phyloP scores from a whole-genome alignment of 2,888 invertebrate genomes.

The Drosophila prostipennis region DNA sequence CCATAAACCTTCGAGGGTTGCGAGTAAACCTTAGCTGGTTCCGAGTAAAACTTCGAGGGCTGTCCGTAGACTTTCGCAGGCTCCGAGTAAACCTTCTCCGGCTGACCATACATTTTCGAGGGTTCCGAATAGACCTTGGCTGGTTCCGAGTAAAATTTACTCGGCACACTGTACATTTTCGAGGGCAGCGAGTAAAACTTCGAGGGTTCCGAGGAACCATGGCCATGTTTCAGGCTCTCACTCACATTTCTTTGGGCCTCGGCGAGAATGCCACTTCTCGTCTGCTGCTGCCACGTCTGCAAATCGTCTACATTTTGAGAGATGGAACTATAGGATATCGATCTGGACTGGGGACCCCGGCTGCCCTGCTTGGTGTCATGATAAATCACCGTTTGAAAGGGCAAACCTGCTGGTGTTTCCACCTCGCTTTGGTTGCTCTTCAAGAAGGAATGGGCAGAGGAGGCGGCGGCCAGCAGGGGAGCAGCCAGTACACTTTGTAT shows the following conservation, averaged over 20 bases:
- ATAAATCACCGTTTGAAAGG: conserved; percentile 86
- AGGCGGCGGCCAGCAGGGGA: conserved; percentile 83
- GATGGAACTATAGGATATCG: conserved; percentile 86
- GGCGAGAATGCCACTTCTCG: conserved; percentile 71
- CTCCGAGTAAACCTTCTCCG: conserved; percentile 85
- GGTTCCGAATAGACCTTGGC: conserved; percentile 87
- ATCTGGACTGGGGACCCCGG: conserved; percentile 83
- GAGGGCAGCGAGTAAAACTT: conserved; percentile 85
- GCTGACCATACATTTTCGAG: conserved; percentile 86
- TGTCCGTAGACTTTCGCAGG: conserved; percentile 86
- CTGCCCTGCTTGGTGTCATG: conserved; percentile 84
- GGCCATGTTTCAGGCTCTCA: conserved; percentile 76
- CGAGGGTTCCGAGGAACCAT: conserved; percentile 81
- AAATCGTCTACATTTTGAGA: conserved; percentile 83
- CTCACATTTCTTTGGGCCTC: conserved; percentile 82
- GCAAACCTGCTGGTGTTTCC: conserved; percentile 60
- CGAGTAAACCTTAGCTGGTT: conserved; percentile 86
- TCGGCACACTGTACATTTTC: conserved; percentile 85
- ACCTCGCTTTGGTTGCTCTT: conserved; percentile 47
- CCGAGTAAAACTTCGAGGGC: conserved; percentile 87
- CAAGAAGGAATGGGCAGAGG: conserved; percentile 80
- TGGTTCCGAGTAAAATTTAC: conserved; percentile 86
- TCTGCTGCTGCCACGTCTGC: conserved; percentile 75
- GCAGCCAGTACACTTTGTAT: conserved; percentile 83
- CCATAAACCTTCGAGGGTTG: conserved; percentile 86